Evolutionary conservation across 2,888 invertebrate genomes (phyloP).

Genomic region (Leptinotarsa peninsularis): DNA sequence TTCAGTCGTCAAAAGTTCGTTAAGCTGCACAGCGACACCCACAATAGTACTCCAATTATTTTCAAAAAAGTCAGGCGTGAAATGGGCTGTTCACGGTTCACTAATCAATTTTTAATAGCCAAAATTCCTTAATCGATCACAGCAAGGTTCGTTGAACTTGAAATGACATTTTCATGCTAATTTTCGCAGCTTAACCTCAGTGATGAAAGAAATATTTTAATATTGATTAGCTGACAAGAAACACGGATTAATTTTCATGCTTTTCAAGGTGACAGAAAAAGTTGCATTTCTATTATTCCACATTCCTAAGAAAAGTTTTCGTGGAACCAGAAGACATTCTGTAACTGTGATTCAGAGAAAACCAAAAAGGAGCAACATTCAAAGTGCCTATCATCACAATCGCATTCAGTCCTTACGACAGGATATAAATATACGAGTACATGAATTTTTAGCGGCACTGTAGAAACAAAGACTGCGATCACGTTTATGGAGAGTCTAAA

Average conservation of each 20-base stretch:
- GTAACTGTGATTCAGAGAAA: no score
- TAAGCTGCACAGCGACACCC: slow-evolving; percentile 3
- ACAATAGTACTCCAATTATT: slow-evolving; percentile 9
- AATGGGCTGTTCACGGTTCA: background rate
- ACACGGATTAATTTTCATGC: background rate
- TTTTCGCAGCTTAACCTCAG: background rate
- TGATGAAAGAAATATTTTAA: slow-evolving; percentile 8
- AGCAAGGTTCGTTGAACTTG: background rate
- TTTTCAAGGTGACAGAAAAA: slow-evolving; percentile 7
- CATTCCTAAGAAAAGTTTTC: background rate
- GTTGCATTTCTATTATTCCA: background rate
- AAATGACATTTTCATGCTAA: slow-evolving; percentile 14
- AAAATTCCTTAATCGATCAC: background rate
- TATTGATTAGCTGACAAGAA: background rate
- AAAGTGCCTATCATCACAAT: no score
- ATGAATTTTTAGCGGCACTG: no score
- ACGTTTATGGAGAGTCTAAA: background rate
- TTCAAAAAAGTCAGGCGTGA: background rate
- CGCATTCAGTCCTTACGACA: no score
- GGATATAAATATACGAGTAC: no score
- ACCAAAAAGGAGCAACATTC: no score
- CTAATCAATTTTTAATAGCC: background rate
- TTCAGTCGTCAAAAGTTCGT: slow-evolving; percentile 10
- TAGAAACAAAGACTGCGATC: background rate
- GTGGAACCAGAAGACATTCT: background rate